phyloP scores from a whole-genome alignment of 2,113 vertebrate genomes.

The Tachysurus fulvidraco region DNA sequence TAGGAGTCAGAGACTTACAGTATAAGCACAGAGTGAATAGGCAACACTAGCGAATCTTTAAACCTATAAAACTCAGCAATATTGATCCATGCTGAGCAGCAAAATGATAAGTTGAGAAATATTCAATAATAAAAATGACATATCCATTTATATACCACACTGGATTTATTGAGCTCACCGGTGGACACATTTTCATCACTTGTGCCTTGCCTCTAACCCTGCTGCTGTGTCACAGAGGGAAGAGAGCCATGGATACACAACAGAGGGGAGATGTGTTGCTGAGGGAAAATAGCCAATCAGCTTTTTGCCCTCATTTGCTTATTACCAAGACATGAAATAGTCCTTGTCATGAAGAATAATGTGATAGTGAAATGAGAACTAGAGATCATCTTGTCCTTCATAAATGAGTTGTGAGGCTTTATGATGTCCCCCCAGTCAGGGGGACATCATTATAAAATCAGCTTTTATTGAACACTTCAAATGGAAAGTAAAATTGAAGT shows the following conservation, averaged over 20 bases:
- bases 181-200: slow-evolving; percentile 1
- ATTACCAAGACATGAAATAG: slow-evolving; percentile 14
- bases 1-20: neutral
- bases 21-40: neutral
- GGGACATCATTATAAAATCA: slow-evolving; percentile 10
- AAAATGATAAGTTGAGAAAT: slow-evolving; percentile 23
- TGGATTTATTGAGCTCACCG: slow-evolving; percentile 10
- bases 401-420: neutral
- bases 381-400: slow-evolving; percentile 21
- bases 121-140: slow-evolving; percentile 17
- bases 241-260: neutral
- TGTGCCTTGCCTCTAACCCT: slow-evolving; percentile 5
- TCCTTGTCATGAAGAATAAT: neutral
- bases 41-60: neutral
- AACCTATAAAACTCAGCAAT: neutral
- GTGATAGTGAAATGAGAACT: neutral
- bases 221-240: neutral
- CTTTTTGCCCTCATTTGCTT: neutral
- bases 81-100: slow-evolving; percentile 8
- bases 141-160: neutral
- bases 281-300: neutral
- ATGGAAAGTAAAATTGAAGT: slow-evolving; percentile 39
- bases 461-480: slow-evolving; percentile 35
- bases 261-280: neutral
- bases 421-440: neutral